These are phyloP conservation scores for Drosophila suzukii DNA, from an alignment of 1,140 invertebrate species.

Conservation along the genomic window DNA sequence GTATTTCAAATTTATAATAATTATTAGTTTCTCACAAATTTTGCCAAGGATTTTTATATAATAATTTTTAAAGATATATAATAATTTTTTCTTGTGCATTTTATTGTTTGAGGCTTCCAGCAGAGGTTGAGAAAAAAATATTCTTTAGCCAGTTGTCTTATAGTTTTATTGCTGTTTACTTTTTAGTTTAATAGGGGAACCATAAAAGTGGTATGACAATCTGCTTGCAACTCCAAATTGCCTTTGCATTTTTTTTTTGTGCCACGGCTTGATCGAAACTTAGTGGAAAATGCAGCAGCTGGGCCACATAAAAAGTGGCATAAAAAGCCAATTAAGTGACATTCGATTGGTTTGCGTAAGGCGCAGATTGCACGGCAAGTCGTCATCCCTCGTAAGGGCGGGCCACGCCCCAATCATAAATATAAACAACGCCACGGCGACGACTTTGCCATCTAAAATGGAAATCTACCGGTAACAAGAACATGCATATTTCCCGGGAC, in stretches of 20 bases:
- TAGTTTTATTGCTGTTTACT: constrained; percentile 13
- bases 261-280: constrained; percentile 61
- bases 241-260: constrained; percentile 28
- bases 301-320: constrained; percentile 22
- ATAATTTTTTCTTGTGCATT: neutral
- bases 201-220: constrained; percentile 73
- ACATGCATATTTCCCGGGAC: constrained; percentile 73
- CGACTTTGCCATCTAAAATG: constrained; percentile 71
- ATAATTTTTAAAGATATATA: no score
- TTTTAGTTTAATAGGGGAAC: constrained; percentile 56
- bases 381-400: constrained; percentile 3
- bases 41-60: no score
- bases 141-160: constrained; percentile 33
- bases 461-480: constrained; percentile 76
- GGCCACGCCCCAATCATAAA: constrained; percentile 65
- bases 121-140: constrained; percentile 34
- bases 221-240: constrained; percentile 69
- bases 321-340: constrained; percentile 68
- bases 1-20: no score
- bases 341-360: constrained; percentile 63
- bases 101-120: constrained; percentile 9
- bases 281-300: constrained; percentile 38
- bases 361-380: constrained; percentile 32
- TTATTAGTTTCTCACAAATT: no score
- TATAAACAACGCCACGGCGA: constrained; percentile 47